These are phyloP conservation scores for Oreochromis aureus DNA, from an alignment of 2,113 vertebrate genomes.

Conservation along the genomic window DNA sequence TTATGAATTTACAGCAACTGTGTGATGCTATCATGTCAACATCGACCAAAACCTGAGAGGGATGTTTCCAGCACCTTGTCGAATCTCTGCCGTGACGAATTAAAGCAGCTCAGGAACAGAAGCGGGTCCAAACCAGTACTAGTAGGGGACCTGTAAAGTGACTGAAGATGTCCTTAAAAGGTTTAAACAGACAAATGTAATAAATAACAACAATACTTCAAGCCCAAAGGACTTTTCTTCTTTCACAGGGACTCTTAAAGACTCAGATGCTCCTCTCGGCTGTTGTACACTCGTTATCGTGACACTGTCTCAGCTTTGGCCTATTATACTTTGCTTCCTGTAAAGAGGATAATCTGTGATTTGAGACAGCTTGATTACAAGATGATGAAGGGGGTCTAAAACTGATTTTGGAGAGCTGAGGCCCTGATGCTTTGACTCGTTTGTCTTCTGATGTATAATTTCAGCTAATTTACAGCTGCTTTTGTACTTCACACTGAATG, in stretches of 20 bases:
- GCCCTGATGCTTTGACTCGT: accelerated
- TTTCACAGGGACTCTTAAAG: not conserved
- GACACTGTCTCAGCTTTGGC: not conserved
- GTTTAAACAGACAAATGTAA: not conserved
- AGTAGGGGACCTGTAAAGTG: not conserved
- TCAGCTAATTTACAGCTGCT: not conserved
- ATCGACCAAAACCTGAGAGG: not conserved
- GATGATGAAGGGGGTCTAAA: not conserved
- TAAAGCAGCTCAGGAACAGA: not conserved
- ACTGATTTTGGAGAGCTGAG: not conserved
- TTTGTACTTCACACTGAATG: not conserved
- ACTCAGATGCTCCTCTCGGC: not conserved
- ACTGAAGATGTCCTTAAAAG: not conserved
- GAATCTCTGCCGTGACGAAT: not conserved
- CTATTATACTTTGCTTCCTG: not conserved
- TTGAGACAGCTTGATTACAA: not conserved
- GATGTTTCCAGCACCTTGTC: not conserved
- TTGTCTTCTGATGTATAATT: not conserved
- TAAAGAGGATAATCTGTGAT: not conserved
- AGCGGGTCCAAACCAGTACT: not conserved
- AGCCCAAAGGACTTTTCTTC: not conserved
- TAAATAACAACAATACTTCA: not conserved
- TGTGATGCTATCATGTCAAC: not conserved
- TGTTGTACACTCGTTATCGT: not conserved
- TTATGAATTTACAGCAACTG: not conserved